phyloP scores from a whole-genome alignment of 2,113 vertebrate species.

The Neodon shergylaensis region DNA sequence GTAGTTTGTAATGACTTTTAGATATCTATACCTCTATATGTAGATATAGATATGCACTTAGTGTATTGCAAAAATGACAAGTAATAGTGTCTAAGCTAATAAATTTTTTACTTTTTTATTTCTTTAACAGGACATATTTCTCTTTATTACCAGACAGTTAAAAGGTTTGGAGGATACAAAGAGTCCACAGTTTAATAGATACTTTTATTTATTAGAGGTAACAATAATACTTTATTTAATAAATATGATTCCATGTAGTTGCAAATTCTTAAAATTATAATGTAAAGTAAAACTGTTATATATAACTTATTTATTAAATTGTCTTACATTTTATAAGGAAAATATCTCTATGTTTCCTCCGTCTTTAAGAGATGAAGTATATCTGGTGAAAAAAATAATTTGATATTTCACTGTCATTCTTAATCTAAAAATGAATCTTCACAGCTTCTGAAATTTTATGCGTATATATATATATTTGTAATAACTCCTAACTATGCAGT shows the following conservation, averaged over 20 bases:
- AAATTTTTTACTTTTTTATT: constrained; percentile 70
- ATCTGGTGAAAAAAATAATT: constrained; percentile 30
- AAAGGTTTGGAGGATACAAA: constrained; percentile 99
- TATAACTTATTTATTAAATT: constrained; percentile 26
- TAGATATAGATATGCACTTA: not conserved
- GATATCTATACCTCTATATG: not conserved
- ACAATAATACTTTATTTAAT: constrained; percentile 41
- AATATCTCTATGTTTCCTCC: not conserved
- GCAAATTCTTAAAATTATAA: constrained; percentile 47
- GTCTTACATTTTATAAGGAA: not conserved
- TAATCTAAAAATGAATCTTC: constrained; percentile 42
- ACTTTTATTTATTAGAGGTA: constrained; percentile 99
- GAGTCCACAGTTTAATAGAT: constrained; percentile 99
- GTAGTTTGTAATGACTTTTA: constrained; percentile 31
- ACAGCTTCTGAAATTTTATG: constrained; percentile 7
- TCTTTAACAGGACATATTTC: constrained; percentile 96
- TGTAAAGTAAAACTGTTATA: constrained; percentile 30
- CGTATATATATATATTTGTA: not conserved
- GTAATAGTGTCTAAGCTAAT: constrained; percentile 61
- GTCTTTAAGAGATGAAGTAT: constrained; percentile 33
- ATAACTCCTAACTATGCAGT: not conserved
- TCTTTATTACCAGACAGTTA: constrained; percentile 99
- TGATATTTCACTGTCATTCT: constrained; percentile 1
- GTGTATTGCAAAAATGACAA: constrained; percentile 51
- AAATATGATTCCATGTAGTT: constrained; percentile 6